phyloP scores from a whole-genome alignment of 2,888 invertebrate genomes.

The Gortyna flavago region DNA sequence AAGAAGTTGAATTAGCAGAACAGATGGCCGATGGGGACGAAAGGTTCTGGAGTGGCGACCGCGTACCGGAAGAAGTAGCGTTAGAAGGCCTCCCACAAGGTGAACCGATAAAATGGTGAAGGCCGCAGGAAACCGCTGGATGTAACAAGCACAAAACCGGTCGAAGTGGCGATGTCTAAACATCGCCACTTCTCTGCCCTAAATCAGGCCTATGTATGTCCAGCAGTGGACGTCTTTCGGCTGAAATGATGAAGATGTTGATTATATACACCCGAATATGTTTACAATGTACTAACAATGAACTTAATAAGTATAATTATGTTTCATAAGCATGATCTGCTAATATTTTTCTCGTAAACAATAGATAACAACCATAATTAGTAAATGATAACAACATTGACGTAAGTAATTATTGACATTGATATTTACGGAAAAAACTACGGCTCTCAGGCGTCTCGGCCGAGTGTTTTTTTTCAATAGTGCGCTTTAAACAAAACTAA shows the following conservation, averaged over 20 bases:
- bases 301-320: slow-evolving; percentile 19
- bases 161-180: background rate
- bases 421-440: slow-evolving; percentile 30
- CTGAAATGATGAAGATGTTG: background rate
- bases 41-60: too few species aligned
- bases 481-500: too few species aligned
- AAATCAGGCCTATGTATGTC: too few species aligned
- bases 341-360: slow-evolving; percentile 32
- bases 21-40: background rate
- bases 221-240: background rate
- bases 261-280: slow-evolving; percentile 27
- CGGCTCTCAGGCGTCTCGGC: too few species aligned
- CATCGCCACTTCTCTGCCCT: too few species aligned
- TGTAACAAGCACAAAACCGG: background rate
- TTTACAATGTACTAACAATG: background rate
- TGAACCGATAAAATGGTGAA: background rate
- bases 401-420: slow-evolving; percentile 31
- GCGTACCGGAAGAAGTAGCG: background rate
- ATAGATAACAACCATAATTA: too few species aligned
- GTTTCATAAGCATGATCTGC: slow-evolving; percentile 18
- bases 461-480: too few species aligned
- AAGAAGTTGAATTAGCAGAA: background rate
- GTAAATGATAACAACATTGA: slow-evolving; percentile 52
- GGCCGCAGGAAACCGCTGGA: background rate
- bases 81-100: background rate